Conservation (phyloP, 1,140 invertebrate genomes). For the Penaeus vannamei region DNA sequence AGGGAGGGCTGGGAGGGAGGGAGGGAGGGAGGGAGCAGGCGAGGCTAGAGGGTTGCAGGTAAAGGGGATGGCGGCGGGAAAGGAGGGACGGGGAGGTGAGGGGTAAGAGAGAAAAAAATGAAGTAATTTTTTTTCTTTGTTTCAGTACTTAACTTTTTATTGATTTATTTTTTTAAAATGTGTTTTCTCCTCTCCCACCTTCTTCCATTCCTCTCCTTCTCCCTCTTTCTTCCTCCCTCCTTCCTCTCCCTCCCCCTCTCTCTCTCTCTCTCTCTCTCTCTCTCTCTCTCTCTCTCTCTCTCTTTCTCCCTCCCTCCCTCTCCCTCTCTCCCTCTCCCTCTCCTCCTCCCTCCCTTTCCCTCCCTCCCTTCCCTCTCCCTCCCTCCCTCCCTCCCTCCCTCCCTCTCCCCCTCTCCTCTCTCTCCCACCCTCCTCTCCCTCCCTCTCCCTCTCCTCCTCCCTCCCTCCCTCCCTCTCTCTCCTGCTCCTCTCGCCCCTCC, state of each 20-base stretch:
- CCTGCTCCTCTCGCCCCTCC: too few relatives aligned
- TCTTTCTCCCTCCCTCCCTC: neutral
- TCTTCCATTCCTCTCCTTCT: neutral
- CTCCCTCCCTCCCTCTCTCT: too few relatives aligned
- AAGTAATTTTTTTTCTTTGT: neutral
- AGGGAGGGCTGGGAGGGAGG: too few relatives aligned
- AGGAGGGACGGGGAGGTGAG: too few relatives aligned
- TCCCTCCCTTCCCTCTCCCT: neutral
- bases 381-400: neutral
- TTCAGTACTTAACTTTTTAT: neutral
- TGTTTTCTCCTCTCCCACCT: neutral
- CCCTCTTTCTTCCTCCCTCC: constrained; percentile 14
- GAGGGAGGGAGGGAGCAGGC: too few relatives aligned
- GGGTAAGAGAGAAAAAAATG: neutral
- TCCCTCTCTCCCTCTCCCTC: neutral
- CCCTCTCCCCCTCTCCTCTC: neutral
- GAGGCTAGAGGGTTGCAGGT: neutral
- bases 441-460: too few relatives aligned
- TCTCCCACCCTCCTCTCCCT: neutral
- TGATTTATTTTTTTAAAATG: neutral
- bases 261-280: constrained; percentile 27
- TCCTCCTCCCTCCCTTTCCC: neutral
- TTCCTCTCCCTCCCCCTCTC: neutral
- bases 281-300: constrained; percentile 5
- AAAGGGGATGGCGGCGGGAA: too few relatives aligned